Evolutionary conservation across 1,140 invertebrate genomes (phyloP).

Genomic region (Thaumetopoea pityocampa): DNA sequence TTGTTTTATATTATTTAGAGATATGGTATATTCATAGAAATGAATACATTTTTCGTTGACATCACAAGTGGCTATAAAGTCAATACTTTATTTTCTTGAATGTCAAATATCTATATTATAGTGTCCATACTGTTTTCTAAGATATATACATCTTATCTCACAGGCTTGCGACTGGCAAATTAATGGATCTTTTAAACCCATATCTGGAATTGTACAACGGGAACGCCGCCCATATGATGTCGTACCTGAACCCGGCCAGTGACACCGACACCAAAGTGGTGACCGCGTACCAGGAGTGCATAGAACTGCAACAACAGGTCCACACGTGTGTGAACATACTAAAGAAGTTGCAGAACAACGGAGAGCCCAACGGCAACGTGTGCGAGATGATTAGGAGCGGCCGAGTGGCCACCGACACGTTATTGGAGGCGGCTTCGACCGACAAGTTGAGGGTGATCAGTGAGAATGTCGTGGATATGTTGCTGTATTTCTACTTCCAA

Average conservation of each 20-base stretch:
- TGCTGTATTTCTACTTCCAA: conserved; percentile 83
- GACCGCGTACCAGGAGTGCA: conserved; percentile 84
- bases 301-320: conserved; percentile 68
- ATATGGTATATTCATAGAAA: too few species aligned
- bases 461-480: conserved; percentile 87
- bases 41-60: too few species aligned
- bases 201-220: conserved; percentile 85
- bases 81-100: too few species aligned
- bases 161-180: conserved; percentile 88
- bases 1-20: too few species aligned
- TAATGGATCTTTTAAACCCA: conserved; percentile 85
- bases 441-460: conserved; percentile 88
- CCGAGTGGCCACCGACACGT: conserved; percentile 54
- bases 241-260: conserved; percentile 83
- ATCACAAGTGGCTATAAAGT: too few species aligned
- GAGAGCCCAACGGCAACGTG: conserved; percentile 38
- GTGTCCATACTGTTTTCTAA: neutral
- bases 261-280: conserved; percentile 83
- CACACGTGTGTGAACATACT: conserved; percentile 66
- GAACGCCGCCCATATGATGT: conserved; percentile 87
- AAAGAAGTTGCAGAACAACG: conserved; percentile 45
- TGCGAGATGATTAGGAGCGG: conserved; percentile 45
- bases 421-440: conserved; percentile 79
- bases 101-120: neutral
- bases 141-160: conserved; percentile 54